phyloP scores from a whole-genome alignment of 1,140 invertebrate species.

The Pollicipes pollicipes region DNA sequence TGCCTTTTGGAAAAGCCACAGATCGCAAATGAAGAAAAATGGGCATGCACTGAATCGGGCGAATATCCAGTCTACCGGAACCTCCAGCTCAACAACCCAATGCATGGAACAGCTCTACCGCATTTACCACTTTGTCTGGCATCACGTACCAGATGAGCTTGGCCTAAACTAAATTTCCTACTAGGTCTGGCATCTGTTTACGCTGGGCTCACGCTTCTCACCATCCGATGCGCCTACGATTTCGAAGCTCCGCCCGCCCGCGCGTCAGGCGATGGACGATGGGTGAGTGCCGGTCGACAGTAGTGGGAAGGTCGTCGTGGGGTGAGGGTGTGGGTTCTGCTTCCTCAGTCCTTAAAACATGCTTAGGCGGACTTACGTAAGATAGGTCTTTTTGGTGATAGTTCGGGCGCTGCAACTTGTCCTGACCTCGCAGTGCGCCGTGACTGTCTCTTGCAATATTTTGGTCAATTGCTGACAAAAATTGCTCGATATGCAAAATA shows the following conservation, averaged over 20 bases:
- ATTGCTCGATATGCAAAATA: not conserved
- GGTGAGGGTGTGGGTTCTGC: not conserved
- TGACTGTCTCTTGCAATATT: not conserved
- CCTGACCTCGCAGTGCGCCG: too few relatives aligned
- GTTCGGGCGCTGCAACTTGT: not conserved
- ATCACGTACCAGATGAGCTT: too few relatives aligned
- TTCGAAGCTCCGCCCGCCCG: not conserved
- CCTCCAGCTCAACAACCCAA: too few relatives aligned
- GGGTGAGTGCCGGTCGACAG: not conserved
- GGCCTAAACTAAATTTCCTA: not conserved
- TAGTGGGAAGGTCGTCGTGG: not conserved
- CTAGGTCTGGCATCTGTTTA: not conserved
- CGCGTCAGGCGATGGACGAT: not conserved
- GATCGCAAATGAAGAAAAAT: not conserved
- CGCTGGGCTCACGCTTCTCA: not conserved
- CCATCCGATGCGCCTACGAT: not conserved
- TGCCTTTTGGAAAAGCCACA: not conserved
- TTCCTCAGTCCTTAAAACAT: not conserved
- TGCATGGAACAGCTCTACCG: too few relatives aligned
- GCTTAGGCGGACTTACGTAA: too few relatives aligned
- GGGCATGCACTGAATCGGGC: not conserved
- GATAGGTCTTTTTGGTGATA: not conserved
- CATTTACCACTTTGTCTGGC: too few relatives aligned
- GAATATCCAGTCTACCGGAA: not conserved
- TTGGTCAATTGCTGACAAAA: not conserved